Conservation (phyloP, 2,888 invertebrate genomes). For the Notocelia uddmanniana region DNA sequence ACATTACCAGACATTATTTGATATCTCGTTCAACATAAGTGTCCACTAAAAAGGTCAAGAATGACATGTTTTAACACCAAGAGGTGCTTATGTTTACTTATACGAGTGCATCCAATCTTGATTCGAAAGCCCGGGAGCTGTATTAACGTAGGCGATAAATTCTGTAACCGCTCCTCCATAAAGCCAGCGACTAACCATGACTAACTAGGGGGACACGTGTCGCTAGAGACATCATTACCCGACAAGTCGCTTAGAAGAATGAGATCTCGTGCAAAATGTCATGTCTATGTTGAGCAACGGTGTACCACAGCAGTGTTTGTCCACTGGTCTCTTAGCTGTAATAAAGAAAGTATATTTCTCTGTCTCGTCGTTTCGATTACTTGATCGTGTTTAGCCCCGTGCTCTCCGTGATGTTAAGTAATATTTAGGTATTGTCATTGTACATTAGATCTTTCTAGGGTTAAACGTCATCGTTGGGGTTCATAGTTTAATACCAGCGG, state of each 20-base stretch:
- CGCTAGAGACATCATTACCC: neutral
- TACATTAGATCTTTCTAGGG: neutral
- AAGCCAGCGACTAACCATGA: neutral
- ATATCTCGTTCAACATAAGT: conserved; percentile 16
- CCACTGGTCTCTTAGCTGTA: conserved; percentile 21
- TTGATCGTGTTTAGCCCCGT: conserved; percentile 7
- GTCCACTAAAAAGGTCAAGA: conserved; percentile 26
- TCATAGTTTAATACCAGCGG: neutral
- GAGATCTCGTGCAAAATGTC: neutral
- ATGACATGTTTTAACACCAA: conserved; percentile 26
- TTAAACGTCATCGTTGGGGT: neutral
- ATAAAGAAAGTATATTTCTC: conserved; percentile 51
- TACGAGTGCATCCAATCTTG: conserved; percentile 14
- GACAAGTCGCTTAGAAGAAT: neutral
- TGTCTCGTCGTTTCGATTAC: conserved; percentile 34
- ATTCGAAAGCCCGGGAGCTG: conserved; percentile 37
- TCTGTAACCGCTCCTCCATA: conserved; percentile 37
- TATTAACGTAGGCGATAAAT: conserved; percentile 19
- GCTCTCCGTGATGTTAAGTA: conserved; percentile 12
- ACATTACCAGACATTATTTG: conserved; percentile 16
- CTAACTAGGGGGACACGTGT: neutral
- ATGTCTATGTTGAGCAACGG: neutral
- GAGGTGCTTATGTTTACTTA: conserved; percentile 22
- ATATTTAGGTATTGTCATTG: conserved; percentile 28
- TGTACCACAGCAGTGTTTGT: no score